Evolutionary conservation across 2,797 vertebrate species (phyloP).

Genomic region (Antrozous pallidus): DNA sequence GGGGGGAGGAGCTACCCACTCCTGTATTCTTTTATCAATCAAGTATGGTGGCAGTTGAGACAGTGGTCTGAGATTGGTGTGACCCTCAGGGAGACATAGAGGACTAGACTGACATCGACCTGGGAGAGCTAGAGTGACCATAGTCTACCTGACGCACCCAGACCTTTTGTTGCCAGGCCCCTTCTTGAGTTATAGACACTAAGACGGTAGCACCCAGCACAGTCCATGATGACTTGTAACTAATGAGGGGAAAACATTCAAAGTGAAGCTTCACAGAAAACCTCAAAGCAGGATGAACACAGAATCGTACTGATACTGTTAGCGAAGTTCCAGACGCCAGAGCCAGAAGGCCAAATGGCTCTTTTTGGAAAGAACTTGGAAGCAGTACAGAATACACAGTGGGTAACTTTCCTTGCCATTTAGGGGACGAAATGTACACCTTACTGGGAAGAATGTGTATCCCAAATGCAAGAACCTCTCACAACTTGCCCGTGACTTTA

Average conservation of each 20-base stretch:
- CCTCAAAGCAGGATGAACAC: background rate
- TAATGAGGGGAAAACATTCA: background rate
- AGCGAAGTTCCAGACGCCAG: background rate
- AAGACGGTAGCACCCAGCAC: background rate
- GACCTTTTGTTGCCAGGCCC: background rate
- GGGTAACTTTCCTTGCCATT: background rate
- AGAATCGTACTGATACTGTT: background rate
- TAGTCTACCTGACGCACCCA: background rate
- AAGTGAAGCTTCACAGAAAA: background rate
- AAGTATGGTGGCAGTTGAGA: background rate
- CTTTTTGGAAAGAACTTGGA: conserved; percentile 5
- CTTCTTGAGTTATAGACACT: background rate
- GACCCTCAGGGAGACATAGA: background rate
- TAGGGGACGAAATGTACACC: background rate
- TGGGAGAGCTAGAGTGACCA: background rate
- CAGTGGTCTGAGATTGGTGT: background rate
- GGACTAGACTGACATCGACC: background rate
- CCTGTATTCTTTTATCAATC: background rate
- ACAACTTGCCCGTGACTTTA: background rate
- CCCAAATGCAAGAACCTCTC: background rate
- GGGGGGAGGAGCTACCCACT: background rate
- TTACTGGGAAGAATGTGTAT: background rate
- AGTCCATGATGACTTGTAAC: background rate
- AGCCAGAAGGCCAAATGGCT: background rate
- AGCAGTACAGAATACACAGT: background rate